A percentile compares a stretch with the other conserved stretches of the same genome.
Evolutionary conservation across 2,888 invertebrate genomes (phyloP).

Genomic region (Fragum sueziense): DNA sequence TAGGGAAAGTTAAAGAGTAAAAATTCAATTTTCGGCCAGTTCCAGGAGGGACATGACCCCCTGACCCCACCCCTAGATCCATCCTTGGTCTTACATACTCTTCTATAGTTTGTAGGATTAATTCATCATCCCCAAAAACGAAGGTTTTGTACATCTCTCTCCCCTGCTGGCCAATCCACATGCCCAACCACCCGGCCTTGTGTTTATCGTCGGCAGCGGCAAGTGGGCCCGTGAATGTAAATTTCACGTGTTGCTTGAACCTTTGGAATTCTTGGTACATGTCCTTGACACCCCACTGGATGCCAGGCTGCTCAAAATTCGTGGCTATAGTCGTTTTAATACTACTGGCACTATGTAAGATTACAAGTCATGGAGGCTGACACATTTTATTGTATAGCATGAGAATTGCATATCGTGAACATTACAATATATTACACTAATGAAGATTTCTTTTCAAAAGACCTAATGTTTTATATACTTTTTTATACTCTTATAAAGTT

Average conservation of each 20-base stretch:
- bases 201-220: not conserved
- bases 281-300: constrained; percentile 18
- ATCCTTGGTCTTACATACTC: constrained; percentile 41
- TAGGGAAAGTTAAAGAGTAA: no score
- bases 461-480: no score
- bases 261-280: constrained; percentile 9
- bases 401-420: no score
- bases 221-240: constrained; percentile 19
- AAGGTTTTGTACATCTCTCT: constrained; percentile 8
- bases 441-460: no score
- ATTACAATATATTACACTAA: no score
- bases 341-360: constrained; percentile 6
- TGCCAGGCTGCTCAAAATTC: constrained; percentile 7
- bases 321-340: not conserved
- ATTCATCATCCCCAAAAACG: constrained; percentile 3
- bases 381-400: not conserved
- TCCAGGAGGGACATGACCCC: no score
- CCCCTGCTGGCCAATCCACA: constrained; percentile 26
- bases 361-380: not conserved
- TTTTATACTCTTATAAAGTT: no score
- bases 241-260: constrained; percentile 7
- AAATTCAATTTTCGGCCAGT: no score
- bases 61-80: constrained; percentile 17
- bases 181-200: constrained; percentile 10
- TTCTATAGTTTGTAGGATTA: constrained; percentile 43